Percentiles rank a stretch among this genome's conserved stretches.
Conservation (phyloP, 2,113 vertebrate species). For the Zosterops pallidus region DNA sequence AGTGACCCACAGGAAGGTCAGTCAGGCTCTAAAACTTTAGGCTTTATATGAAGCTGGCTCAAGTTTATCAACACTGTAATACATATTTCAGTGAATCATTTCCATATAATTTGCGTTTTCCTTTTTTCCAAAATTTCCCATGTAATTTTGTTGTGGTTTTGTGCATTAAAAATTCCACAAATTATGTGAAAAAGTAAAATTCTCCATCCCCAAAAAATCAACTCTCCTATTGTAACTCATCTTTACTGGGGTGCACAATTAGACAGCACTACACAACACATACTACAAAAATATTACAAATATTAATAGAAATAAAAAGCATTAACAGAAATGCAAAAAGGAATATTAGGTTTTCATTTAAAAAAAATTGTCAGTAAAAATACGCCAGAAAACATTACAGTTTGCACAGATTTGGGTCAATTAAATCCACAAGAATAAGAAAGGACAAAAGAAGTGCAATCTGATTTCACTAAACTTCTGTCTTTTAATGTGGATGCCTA, state of each 20-base stretch:
- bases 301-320: neutral
- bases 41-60: neutral
- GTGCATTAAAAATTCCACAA: neutral
- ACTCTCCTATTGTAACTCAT: neutral
- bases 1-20: neutral
- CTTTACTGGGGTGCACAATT: neutral
- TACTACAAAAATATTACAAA: neutral
- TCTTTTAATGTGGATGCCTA: neutral
- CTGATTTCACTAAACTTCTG: neutral
- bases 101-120: neutral
- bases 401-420: neutral
- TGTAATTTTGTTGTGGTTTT: neutral
- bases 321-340: neutral
- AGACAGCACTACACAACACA: neutral
- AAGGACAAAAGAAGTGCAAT: neutral
- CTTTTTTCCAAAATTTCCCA: neutral
- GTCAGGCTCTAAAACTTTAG: neutral
- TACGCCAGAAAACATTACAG: neutral
- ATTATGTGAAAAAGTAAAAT: neutral
- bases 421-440: neutral
- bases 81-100: neutral
- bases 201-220: neutral
- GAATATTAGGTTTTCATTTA: neutral
- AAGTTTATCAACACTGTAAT: neutral
- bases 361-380: neutral